Percentiles rank a stretch among this genome's conserved stretches.
phyloP scores from a whole-genome alignment of 2,113 vertebrate species.

The Peromyscus leucopus region DNA sequence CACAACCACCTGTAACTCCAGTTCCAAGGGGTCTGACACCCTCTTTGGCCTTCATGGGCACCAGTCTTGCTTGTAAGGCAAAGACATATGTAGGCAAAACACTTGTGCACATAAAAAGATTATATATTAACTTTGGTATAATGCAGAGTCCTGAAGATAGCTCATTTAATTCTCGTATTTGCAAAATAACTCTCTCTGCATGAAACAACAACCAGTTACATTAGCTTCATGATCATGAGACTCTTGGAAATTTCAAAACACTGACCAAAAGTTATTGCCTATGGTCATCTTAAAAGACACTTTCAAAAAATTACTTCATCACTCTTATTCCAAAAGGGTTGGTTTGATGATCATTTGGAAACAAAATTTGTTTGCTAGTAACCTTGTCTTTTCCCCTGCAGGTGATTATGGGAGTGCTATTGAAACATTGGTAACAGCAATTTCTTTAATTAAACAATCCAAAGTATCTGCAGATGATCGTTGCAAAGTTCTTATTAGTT shows the following conservation, averaged over 20 bases:
- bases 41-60: background rate
- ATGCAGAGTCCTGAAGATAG: background rate
- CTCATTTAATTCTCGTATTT: conserved; percentile 54
- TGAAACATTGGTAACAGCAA: conserved; percentile 99
- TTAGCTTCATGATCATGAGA: background rate
- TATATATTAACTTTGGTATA: conserved; percentile 48
- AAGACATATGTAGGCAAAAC: background rate
- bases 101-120: background rate
- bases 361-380: conserved; percentile 59
- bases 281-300: conserved; percentile 7
- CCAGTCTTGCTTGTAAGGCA: background rate
- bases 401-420: conserved; percentile 99
- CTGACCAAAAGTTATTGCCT: background rate
- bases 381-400: conserved; percentile 76
- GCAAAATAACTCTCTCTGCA: conserved; percentile 20
- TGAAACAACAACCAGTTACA: background rate
- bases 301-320: conserved; percentile 24
- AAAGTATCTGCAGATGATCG: conserved; percentile 99
- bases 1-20: background rate
- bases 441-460: conserved; percentile 99
- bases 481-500: conserved; percentile 99
- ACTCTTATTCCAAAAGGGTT: background rate
- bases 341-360: conserved; percentile 38
- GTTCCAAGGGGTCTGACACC: background rate
- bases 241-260: conserved; percentile 29